Evolutionary conservation across 2,888 invertebrate species (phyloP).

Genomic region (Stenotaenia linearis): DNA sequence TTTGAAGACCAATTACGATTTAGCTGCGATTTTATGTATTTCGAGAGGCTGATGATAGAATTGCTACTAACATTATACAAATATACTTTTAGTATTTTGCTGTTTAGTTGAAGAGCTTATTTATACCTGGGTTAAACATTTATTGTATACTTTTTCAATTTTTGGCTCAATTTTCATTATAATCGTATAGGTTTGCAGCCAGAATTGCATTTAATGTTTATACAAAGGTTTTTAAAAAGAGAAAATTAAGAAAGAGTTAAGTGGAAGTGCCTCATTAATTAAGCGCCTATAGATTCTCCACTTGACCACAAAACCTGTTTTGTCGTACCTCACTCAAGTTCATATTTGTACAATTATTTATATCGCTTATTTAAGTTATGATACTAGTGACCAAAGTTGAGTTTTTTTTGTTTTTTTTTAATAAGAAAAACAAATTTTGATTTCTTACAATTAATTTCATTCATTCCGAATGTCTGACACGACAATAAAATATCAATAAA

Average conservation of each 20-base stretch:
- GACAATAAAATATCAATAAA: conserved; percentile 16
- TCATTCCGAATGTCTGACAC: not conserved
- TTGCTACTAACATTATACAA: not conserved
- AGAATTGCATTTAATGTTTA: conserved; percentile 7
- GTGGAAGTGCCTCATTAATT: not conserved
- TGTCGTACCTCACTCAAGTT: not conserved
- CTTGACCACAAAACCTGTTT: not conserved
- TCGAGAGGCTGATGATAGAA: not conserved
- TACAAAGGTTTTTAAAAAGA: not conserved
- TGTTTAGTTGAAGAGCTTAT: not conserved
- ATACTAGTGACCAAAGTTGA: not conserved
- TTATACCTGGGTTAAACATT: not conserved
- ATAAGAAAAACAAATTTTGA: no score
- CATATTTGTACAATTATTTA: not conserved
- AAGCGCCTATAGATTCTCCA: not conserved
- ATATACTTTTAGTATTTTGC: not conserved
- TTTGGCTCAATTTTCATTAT: not conserved
- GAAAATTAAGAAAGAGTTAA: not conserved
- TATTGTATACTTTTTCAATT: not conserved
- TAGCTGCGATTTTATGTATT: no score
- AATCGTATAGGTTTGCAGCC: not conserved
- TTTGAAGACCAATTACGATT: no score
- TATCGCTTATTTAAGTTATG: not conserved
- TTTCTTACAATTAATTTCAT: not conserved
- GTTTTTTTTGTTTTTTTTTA: not conserved